Evolutionary conservation across 2,888 invertebrate genomes (phyloP), one percentile per base, ranked within the genome.

Genomic region (Eudasyphora cyanicolor): DNA sequence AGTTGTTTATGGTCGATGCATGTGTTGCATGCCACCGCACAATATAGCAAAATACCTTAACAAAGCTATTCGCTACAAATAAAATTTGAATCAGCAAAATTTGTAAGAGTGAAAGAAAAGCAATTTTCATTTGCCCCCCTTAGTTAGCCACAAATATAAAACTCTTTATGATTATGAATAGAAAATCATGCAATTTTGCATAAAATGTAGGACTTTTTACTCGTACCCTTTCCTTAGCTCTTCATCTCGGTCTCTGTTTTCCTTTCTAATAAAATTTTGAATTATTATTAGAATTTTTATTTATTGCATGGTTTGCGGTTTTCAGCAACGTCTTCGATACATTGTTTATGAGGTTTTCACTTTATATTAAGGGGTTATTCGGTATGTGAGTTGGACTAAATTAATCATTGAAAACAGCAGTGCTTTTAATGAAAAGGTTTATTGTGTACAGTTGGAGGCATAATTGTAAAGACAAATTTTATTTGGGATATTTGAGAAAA

Each of bases 1-100:
- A n/a, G 12, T 62, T 62, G 32, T 17, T 64, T 42, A 24, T 21
- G 21, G 10, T 12, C 4, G 0, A 8, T 67, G 67, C 67, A 67
- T 67, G 67, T 67, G 67, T 67, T 67, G 67, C 67, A 67, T 64
- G 64, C 64, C 64, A 21, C 64, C n/a, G 17, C 8, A 32, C n/a
- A 32, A 62, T 64, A 64, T 21, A 32, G 17, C 8, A 32, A 35
- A 32, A 62, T 64, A 64, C 38, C 60, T 60, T 64, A 67, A 42
- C 24, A 24, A 62, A 49, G 49, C 5, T 45, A 45, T 45, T 45
- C 12, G 45, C 45, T 8, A 51, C 17, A 51, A 19, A 51, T 0
- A 51, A 21, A 45, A n/a, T 6, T 45, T 45, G 14, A 14, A n/a
- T n/a, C 14, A 45, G n/a, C 14, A 2, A n/a, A n/a, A 45, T 12